Evolutionary conservation across 2,888 invertebrate genomes (phyloP), one percentile per base, ranked within the genome.

Genomic region (Megastigmus dorsalis): DNA sequence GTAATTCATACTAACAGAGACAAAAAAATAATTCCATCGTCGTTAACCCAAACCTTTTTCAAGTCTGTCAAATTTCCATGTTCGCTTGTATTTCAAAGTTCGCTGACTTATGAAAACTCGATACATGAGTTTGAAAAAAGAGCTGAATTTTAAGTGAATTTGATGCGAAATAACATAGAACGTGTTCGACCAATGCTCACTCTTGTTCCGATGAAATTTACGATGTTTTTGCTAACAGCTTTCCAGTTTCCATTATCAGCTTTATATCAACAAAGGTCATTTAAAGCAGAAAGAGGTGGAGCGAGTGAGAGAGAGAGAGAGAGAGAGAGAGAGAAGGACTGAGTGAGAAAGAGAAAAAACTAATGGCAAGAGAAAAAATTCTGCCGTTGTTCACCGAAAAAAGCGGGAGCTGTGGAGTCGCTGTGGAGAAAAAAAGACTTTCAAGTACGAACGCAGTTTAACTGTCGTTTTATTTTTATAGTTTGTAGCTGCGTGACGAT

Each of bases 241-340:
- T 55, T 30, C 33, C 55, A 54, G 28, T 55, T 52, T 67, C 67
- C 57, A 67, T 67, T 54, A 67, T 67, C 57, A 55, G 67, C 36
- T 67, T 67, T 67, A 57, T 36, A 67, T 57, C 48, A 48, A 13
- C 54, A 45, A 26, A 55, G 67, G 43, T 30, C 57, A 55, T 67
- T 67, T 43, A 7, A 55, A 57, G 55, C 18, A 28, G 13, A 33
- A 20, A 18, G n/a, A n/a, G n/a, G n/a, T n/a, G n/a, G n/a, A n/a
- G n/a, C n/a, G n/a, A n/a, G n/a, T n/a, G n/a, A 3, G 9, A 28
- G 15, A n/a, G 52, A 5, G 43, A 43, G 7, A 28, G 15, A 43
- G 7, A 3, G 43, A n/a, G 23, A 26, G 5, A 26, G 41, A 43
- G 15, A 9, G 38, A 43, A 28, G n/a, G n/a, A n/a, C n/a, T n/a